Base-by-base conservation (phyloP, 2,888 invertebrate species). In the Eupithecia centaureata region DNA sequence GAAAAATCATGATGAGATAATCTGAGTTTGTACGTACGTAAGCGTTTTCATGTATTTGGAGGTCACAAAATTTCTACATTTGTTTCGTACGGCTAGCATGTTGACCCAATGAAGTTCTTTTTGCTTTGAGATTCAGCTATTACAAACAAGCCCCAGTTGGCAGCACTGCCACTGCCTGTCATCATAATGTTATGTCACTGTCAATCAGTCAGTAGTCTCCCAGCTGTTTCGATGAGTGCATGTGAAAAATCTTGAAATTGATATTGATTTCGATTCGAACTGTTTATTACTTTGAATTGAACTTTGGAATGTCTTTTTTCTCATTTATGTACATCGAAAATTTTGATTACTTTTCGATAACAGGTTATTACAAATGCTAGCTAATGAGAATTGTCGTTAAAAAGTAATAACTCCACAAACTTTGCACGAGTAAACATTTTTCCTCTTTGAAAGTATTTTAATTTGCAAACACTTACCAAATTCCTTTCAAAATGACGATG, bases 401-500 rank as follows among this genome's bases (percentile, higher is more conserved):
- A 47, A 18, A 10, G 47, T 42, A 38, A 1, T 38, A 47, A 4
- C 47, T 18, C 22, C 22, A 47, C 47, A 47, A 47, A 22, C 22
- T 22, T 12, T 47, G 10, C 22, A 47, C 22, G 18, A 47, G 10
- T 22, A 2, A 47, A 47, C 47, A 8, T 42, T 42, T 18, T 42
- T 38, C 4, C 4, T 38, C 18, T 10, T 47, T 47, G 47, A 47
- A 47, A 52, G 5, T 7, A 27, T 52, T 35, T 62, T 32, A 32
- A 42, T 58, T 68, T 30, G 15, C 38, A 57, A 47, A 47, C 10
- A 60, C 68, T 61, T 35, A 65, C 64, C 61, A 22, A 59, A 22
- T 35, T n/a, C 42, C 18, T 22, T 5, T 18, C 63, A 77, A 75
- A 76, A 90, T 87, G 86, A 72, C 71, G 70, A 71, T 88, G 61